Evolutionary conservation across 2,113 vertebrate genomes (phyloP), one percentile per base, ranked within the genome.

Genomic region (Amblyopsis rosae): DNA sequence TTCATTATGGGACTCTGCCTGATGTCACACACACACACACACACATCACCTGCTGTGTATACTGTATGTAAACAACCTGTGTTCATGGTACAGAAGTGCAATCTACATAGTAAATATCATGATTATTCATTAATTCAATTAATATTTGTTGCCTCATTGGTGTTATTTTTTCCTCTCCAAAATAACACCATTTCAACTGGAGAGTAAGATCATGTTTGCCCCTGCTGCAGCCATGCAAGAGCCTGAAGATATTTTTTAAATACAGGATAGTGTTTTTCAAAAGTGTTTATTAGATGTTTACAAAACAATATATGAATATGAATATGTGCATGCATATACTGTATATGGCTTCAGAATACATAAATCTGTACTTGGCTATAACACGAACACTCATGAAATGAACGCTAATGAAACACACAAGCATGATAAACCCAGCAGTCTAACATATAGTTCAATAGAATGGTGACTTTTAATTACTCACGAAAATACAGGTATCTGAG

Each of bases 191-290:
- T 56, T 69, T 47, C 64, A 72, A 53, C 63, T 50, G 6, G 45
- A 54, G 61, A 74, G 56, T 46, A 26, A 67, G 72, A 69, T 78
- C 79, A 72, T 67, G 73, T 69, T 59, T 70, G 45, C 73, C 72
- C 79, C 70, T 76, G 68, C 78, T 80, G 79, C 86, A 82, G 73
- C 76, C 77, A 85, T 90, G 35, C 4, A 5, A 41, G 35, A 41
- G 35, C 7, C 6, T 41, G 35, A 41, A 41, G 35, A 41, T 4
- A 41, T 41, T 41, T 41, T 41, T 41, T 41, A 4, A 41, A 41
- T 19, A 19, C 19, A 19, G 19, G 19, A 19, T 19, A 19, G 19
- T 19, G 19, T 1, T 19, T 19, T 19, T 19, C 19, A 1, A 19
- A 19, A 19, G 19, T 19, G 19, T 19, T n/a, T n/a, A 19, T 19